phyloP scores from a whole-genome alignment of 2,113 vertebrate genomes.

The Plectropomus leopardus region DNA sequence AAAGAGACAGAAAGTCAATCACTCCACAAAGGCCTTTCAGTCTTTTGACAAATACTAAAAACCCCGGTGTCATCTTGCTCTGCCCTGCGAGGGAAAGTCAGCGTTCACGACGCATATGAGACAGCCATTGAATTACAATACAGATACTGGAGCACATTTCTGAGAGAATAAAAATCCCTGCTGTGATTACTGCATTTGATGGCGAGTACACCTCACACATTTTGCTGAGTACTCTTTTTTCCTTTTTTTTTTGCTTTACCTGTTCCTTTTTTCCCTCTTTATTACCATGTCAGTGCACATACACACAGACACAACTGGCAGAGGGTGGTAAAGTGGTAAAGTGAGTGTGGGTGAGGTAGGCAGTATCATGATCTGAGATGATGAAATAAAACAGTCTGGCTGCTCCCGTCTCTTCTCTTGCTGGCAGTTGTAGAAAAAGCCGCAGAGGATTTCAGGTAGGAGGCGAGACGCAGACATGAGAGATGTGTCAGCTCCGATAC shows the following conservation, averaged over 20 bases:
- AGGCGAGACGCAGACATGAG: conserved; percentile 62
- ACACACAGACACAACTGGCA: conserved; percentile 39
- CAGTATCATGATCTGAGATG: conserved; percentile 61
- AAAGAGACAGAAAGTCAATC: conserved; percentile 60
- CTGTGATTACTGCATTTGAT: conserved; percentile 53
- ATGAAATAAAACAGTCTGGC: conserved; percentile 65
- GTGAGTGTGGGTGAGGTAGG: conserved; percentile 49
- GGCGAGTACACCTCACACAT: conserved; percentile 40
- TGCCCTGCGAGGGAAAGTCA: conserved; percentile 26
- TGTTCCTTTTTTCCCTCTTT: conserved; percentile 1
- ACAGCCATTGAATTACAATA: conserved; percentile 18
- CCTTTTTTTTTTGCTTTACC: conserved; percentile 40
- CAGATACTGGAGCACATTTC: conserved; percentile 13
- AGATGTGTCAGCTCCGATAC: conserved; percentile 66
- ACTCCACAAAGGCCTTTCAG: conserved; percentile 34
- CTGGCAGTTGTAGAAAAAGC: conserved; percentile 62
- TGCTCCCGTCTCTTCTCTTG: conserved; percentile 38
- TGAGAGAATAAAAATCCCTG: conserved; percentile 31
- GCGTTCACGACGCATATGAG: conserved; percentile 9
- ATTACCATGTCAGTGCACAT: conserved; percentile 37
- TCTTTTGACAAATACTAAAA: conserved; percentile 50
- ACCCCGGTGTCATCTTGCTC: conserved; percentile 30
- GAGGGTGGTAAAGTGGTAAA: conserved; percentile 51
- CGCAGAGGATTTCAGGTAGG: conserved; percentile 70
- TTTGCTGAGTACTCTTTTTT: conserved; percentile 53